Conservation (phyloP, 2,888 invertebrate genomes). For the Auanema freiburgensis region DNA sequence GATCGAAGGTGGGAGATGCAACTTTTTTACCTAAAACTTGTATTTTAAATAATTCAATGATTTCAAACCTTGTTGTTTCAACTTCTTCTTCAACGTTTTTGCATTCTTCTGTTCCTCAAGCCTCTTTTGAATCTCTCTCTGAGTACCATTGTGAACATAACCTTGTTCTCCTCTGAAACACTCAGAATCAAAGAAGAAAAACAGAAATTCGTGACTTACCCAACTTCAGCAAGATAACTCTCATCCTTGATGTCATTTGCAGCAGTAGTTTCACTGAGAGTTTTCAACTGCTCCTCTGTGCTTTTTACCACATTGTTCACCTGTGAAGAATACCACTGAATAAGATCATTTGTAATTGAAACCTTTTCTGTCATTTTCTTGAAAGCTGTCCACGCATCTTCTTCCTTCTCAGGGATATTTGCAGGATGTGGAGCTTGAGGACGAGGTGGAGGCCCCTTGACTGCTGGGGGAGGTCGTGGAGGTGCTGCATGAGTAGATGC, state of each 20-base stretch:
- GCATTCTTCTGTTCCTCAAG: slow-evolving; percentile 53
- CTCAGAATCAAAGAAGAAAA: background rate
- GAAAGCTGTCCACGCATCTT: slow-evolving; percentile 62
- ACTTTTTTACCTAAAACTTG: slow-evolving; percentile 28
- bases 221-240: slow-evolving; percentile 47
- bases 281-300: slow-evolving; percentile 53
- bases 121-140: slow-evolving; percentile 46
- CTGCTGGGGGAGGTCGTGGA: slow-evolving; percentile 36
- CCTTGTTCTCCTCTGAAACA: slow-evolving; percentile 43
- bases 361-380: slow-evolving; percentile 62
- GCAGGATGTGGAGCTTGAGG: slow-evolving; percentile 34
- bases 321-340: slow-evolving; percentile 31
- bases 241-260: slow-evolving; percentile 61
- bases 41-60: background rate
- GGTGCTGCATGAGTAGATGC: slow-evolving; percentile 21
- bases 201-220: slow-evolving; percentile 19
- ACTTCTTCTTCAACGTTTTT: slow-evolving; percentile 59
- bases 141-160: slow-evolving; percentile 36
- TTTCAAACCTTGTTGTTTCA: slow-evolving; percentile 41
- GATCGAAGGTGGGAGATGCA: slow-evolving; percentile 45
- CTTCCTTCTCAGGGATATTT: slow-evolving; percentile 39
- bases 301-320: slow-evolving; percentile 43
- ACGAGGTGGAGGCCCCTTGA: slow-evolving; percentile 44
- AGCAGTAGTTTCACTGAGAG: slow-evolving; percentile 51
- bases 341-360: no score